Conservation (phyloP, 2,113 vertebrate species). For the Nothocercus nigrocapillus region DNA sequence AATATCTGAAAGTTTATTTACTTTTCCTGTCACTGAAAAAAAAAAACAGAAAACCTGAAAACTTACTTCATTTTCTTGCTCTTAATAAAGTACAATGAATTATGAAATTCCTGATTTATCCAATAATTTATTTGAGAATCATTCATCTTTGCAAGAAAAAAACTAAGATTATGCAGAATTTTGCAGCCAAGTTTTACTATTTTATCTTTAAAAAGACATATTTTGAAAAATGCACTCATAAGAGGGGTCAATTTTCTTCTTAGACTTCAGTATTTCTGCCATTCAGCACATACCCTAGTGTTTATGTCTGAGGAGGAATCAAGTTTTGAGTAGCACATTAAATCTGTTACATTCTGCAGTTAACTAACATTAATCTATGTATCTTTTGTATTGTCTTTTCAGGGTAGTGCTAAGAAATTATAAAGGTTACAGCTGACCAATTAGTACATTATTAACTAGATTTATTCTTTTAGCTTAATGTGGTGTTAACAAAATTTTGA, state of each 20-base stretch:
- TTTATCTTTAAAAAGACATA: background rate
- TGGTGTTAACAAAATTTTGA: background rate
- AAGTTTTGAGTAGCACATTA: background rate
- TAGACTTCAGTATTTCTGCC: background rate
- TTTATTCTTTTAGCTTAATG: background rate
- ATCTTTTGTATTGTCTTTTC: background rate
- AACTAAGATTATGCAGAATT: background rate
- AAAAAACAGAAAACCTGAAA: background rate
- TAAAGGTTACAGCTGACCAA: background rate
- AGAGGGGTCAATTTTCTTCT: background rate
- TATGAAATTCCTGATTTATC: background rate
- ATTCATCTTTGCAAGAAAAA: too few relatives aligned
- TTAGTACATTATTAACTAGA: background rate
- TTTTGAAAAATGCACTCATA: background rate
- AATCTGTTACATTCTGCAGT: background rate
- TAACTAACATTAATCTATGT: background rate
- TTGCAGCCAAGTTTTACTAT: background rate
- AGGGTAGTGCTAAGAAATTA: background rate
- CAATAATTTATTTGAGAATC: too few relatives aligned
- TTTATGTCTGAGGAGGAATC: background rate
- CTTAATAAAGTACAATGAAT: background rate
- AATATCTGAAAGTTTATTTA: background rate
- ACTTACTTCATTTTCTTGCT: background rate
- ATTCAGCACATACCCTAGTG: background rate
- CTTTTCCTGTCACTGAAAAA: background rate